A percentile compares a stretch with the other conserved stretches of the same genome.
phyloP scores from a whole-genome alignment of 2,113 vertebrate genomes.

The Struthidea cinerea region DNA sequence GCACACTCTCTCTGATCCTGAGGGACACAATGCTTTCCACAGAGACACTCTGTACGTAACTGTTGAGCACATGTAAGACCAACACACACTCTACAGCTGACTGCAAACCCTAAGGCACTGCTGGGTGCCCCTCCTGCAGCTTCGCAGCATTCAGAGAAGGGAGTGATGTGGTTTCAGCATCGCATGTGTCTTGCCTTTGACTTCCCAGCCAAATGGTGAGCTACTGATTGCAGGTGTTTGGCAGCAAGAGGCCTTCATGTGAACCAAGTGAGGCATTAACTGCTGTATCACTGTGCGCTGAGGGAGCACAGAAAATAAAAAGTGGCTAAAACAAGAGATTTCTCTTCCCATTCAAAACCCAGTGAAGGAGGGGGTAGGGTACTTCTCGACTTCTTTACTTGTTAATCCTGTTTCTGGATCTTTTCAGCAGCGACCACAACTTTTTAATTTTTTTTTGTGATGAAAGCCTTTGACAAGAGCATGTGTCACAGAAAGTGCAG shows the following conservation, averaged over 20 bases:
- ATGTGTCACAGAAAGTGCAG: not conserved
- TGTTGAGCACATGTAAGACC: not conserved
- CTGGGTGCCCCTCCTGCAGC: not conserved
- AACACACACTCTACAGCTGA: not conserved
- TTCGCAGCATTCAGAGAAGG: not conserved
- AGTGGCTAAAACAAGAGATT: not conserved
- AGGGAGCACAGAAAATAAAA: not conserved
- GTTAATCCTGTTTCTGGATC: not conserved
- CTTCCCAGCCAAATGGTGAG: not conserved
- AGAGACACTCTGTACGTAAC: not conserved
- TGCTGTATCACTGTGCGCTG: accelerated
- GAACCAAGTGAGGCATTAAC: not conserved
- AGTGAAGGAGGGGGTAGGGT: not conserved
- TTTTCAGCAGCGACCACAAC: not conserved
- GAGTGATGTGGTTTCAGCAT: not conserved
- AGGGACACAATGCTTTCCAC: not conserved
- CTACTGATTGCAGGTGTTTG: not conserved
- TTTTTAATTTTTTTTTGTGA: not conserved
- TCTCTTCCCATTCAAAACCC: not conserved
- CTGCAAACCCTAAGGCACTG: not conserved
- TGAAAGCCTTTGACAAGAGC: constrained; percentile 19
- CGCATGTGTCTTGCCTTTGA: accelerated
- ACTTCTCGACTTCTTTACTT: not conserved
- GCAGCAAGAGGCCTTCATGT: not conserved
- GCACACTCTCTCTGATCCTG: accelerated